Evolutionary conservation across 2,888 invertebrate species (phyloP), one percentile per base, ranked within the genome.

Genomic region (Drosophila nr. perissopoda): DNA sequence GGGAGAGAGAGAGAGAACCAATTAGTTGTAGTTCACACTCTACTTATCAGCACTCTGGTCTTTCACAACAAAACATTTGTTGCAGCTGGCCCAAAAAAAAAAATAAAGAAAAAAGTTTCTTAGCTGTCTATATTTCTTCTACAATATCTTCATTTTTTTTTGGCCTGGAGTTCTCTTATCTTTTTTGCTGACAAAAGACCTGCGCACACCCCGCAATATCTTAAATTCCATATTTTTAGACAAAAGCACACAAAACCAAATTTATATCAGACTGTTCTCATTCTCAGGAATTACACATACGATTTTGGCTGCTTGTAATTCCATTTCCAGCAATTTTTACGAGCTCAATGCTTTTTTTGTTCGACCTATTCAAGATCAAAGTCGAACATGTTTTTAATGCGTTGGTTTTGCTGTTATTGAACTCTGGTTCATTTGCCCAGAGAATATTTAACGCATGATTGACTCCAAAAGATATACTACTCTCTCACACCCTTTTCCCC

Each of bases 21-120:
- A 82, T 82, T 75, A 82, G 66, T 45, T 31, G 21, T 29, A 53
- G 60, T 54, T 21, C 54, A 51, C 40, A 25, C 52, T 49, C 16
- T 3, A 56, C 36, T 56, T 56, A 67, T 73, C 57, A 25, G 36
- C n/a, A 6, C 13, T 18, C 18, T 48, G 69, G 82, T 82, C 69
- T 87, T 77, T 84, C 83, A 69, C 85, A 87, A 83, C 53, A 56
- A 33, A 45, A 69, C 18, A 70, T 68, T 61, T 76, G 70, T 83
- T 87, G 66, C 73, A 73, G 54, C 77, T 59, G 38, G 31, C 31
- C 21, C 21, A 34, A 33, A 58, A 25, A 3, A 25, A 21, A 3
- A 13, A 16, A 4, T 29, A 29, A 52, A 52, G 18, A 48, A 36
- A 53, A 36, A 34, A 18, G 13, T 13, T 38, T 56, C 25, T 10